Evolutionary conservation across 2,888 invertebrate species (phyloP), one percentile per base, ranked within the genome.

Genomic region (Drosophila siamana): DNA sequence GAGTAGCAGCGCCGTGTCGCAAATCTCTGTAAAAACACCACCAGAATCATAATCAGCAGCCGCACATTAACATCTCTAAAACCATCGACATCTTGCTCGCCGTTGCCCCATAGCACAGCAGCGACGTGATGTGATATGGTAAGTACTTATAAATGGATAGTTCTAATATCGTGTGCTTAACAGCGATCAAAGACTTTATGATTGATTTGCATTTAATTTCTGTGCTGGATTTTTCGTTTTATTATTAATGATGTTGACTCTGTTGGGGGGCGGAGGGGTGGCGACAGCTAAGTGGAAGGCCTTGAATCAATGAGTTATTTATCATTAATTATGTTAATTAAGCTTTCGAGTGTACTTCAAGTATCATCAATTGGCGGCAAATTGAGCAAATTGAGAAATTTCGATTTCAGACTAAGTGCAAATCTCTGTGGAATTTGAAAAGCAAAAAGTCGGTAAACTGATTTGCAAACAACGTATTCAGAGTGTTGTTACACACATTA

Each of bases 1-100:
- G 96, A 96, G 93, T 96, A 96, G 94, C 96, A 96, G 86, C 96
- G 95, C 90, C 94, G 93, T 85, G 96, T 95, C 90, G 95, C 95
- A 93, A 96, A 95, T 94, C 94, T 94, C 95, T 96, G 96, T 74
- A 85, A 88, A 47, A 73, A 88, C 79, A 80, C 60, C 74, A 78
- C 28, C 65, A 69, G 73, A 73, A 82, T 72, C 62, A 74, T 67
- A 81, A 72, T 76, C 77, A 81, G 73, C 62, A 54, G 43, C 40
- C 51, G 41, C 63, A 75, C 11, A 38, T 72, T 64, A 72, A 57
- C 71, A 48, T 63, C 68, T 13, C 28, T 41, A 30, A 44, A 43
- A 36, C 43, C 13, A 33, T 26, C 26, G 5, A n/a, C 57, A 59
- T 30, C 36, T 36, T 36, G n/a, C n/a, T n/a, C n/a, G n/a, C 5